Evolutionary conservation across 2,888 invertebrate genomes (phyloP).

Genomic region (Drosophila colorata): DNA sequence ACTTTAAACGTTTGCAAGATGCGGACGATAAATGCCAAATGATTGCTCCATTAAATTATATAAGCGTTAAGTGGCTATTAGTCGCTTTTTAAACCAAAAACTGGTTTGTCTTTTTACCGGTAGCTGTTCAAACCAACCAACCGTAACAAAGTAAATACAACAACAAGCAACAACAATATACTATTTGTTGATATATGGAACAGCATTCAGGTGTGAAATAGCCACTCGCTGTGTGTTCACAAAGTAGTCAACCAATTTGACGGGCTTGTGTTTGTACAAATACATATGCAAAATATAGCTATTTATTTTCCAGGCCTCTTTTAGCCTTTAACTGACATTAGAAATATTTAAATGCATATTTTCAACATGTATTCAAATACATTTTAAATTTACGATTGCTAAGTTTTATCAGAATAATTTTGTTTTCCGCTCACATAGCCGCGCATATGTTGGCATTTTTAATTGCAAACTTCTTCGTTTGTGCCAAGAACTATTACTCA

Average conservation of each 20-base stretch:
- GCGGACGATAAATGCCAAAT: conserved; percentile 33
- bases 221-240: neutral
- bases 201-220: conserved; percentile 5
- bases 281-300: neutral
- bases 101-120: conserved; percentile 24
- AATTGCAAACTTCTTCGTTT: conserved; percentile 21
- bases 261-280: neutral
- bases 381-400: neutral
- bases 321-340: neutral
- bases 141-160: neutral
- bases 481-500: conserved; percentile 9
- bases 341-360: neutral
- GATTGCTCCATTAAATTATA: conserved; percentile 55
- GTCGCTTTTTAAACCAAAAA: conserved; percentile 46
- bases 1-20: conserved; percentile 35
- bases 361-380: neutral
- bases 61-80: conserved; percentile 58
- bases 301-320: neutral
- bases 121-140: conserved; percentile 14
- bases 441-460: conserved; percentile 1
- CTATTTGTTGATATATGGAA: neutral
- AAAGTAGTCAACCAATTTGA: neutral
- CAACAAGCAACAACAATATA: neutral
- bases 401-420: neutral
- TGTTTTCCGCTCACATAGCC: neutral